phyloP scores from a whole-genome alignment of 2,113 vertebrate genomes.

The Entosphenus tridentatus region DNA sequence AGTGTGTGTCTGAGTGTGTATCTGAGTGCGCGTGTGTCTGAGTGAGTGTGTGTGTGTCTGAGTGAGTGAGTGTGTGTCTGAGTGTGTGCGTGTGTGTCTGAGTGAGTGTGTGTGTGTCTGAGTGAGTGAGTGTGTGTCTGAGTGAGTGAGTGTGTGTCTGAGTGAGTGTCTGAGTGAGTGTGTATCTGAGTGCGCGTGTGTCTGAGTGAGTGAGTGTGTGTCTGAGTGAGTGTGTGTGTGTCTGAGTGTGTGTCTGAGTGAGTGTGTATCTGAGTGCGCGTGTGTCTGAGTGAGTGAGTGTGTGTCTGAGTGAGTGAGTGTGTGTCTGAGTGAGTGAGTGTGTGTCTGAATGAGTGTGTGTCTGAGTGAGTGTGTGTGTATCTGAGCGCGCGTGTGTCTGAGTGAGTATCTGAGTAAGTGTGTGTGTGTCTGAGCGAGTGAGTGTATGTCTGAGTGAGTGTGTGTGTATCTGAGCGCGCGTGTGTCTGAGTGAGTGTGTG shows the following conservation, averaged over 20 bases:
- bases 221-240: background rate
- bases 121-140: background rate
- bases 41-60: conserved; percentile 1
- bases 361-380: background rate
- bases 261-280: background rate
- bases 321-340: background rate
- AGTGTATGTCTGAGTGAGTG: background rate
- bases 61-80: background rate
- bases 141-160: background rate
- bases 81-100: background rate
- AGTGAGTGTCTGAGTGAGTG: background rate
- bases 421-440: background rate
- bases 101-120: background rate
- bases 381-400: background rate
- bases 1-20: background rate
- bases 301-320: background rate
- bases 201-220: background rate
- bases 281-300: background rate
- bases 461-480: background rate
- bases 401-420: background rate
- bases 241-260: background rate
- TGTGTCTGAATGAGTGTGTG: background rate
- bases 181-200: background rate
- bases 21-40: background rate
- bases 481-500: background rate